Conservation (phyloP, 2,113 vertebrate genomes). For the Thalassoma bifasciatum region DNA sequence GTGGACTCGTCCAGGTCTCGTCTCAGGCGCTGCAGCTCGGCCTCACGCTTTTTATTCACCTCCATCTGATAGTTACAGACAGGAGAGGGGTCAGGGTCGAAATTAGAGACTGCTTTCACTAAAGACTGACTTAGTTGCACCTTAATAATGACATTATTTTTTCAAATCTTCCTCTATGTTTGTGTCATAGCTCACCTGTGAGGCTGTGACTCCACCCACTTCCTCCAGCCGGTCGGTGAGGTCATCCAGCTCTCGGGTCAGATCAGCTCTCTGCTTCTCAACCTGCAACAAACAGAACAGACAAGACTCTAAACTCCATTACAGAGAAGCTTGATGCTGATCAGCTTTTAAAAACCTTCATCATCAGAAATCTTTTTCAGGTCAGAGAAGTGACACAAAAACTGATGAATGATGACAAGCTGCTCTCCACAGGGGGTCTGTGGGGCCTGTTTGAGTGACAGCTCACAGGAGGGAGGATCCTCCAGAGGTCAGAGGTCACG, state of each 20-base stretch:
- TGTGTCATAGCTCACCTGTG: constrained; percentile 75
- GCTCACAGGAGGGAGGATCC: constrained; percentile 10
- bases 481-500: constrained; percentile 45
- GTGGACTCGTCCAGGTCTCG: constrained; percentile 84
- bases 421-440: background rate
- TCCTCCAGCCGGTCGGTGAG: constrained; percentile 85
- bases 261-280: constrained; percentile 85
- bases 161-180: too few species aligned
- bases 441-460: constrained; percentile 23
- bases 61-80: constrained; percentile 75
- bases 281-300: constrained; percentile 61
- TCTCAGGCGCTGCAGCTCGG: constrained; percentile 82
- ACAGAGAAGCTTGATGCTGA: too few species aligned
- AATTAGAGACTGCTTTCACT: background rate
- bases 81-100: background rate
- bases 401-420: too few species aligned
- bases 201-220: constrained; percentile 81
- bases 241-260: constrained; percentile 84
- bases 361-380: too few species aligned
- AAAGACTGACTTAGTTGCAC: too few species aligned
- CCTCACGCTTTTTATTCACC: constrained; percentile 85
- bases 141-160: too few species aligned
- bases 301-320: too few species aligned
- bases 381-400: too few species aligned
- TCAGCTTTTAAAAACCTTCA: too few species aligned